Evolutionary conservation across 2,113 vertebrate genomes (phyloP), one percentile per base, ranked within the genome.

Genomic region (Empidonax traillii): DNA sequence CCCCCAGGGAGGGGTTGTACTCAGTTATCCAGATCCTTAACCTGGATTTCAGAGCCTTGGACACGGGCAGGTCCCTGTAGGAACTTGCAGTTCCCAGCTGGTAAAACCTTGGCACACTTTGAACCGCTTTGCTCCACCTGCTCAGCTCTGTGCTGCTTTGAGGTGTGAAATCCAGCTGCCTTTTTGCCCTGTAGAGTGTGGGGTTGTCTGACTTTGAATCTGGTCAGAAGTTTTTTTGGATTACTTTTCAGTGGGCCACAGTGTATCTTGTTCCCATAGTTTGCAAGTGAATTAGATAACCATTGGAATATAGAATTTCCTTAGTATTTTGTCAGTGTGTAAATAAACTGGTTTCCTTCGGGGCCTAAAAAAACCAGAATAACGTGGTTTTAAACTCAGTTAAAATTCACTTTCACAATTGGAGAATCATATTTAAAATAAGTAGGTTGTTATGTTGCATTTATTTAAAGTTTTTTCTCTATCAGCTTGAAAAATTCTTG

Each of bases 21-120:
- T 39, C 35, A 25, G 47, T 59, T 90, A 10, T 11, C 52, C 56
- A 63, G 65, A 6, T 71, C 21, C 46, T 79, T 80, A 43, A n/a
- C 24, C 51, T 85, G 77, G 9, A 27, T 82, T 94, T 76, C 61
- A 66, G 87, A 74, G 16, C 49, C 47, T 24, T 16, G 17, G 52
- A 68, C 20, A 44, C 7, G 12, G 55, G 76, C 73, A 56, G 71
- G 69, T 93, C 83, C 63, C 39, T 92, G 83, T 25, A 86, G 80
- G 51, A 91, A 95, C 93, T 85, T 82, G 81, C 44, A 89, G 46
- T 53, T 95, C 67, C 46, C 72, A 58, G 53, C 85, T 65, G 56
- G 75, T 67, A 79, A 63, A 61, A 61, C 56, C 53, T 83, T 89
- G 91, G 77, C 91, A 53, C 0, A 0, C 5, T 53, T 66, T 90